Percentiles rank a stretch among this genome's conserved stretches.
phyloP scores from a whole-genome alignment of 2,113 vertebrate species.

The Nicator chloris region DNA sequence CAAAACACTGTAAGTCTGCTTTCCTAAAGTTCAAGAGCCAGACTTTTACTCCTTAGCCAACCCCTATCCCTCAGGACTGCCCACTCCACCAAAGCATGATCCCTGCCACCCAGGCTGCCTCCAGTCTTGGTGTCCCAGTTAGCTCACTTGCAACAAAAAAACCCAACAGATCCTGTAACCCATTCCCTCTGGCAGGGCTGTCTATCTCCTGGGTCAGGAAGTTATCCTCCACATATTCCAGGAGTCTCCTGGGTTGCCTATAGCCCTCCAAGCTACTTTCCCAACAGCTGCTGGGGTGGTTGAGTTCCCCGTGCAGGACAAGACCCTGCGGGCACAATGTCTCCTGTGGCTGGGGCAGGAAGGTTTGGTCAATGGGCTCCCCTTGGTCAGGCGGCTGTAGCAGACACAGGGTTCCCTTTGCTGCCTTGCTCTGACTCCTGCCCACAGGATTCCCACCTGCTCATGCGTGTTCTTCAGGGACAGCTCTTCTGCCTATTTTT shows the following conservation, averaged over 20 bases:
- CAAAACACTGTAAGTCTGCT: not conserved
- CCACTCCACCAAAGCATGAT: not conserved
- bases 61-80: not conserved
- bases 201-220: not conserved
- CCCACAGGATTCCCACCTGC: not conserved
- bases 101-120: not conserved
- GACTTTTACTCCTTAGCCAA: not conserved
- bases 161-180: not conserved
- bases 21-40: not conserved
- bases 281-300: not conserved
- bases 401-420: not conserved
- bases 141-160: not conserved
- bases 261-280: not conserved
- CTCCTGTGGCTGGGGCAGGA: not conserved
- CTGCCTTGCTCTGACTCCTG: not conserved
- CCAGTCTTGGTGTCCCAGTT: not conserved
- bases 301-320: not conserved
- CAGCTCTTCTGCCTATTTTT: not conserved
- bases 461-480: not conserved
- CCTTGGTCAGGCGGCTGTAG: not conserved
- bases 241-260: not conserved
- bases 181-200: not conserved
- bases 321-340: fast-evolving
- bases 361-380: not conserved
- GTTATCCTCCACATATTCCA: not conserved